Evolutionary conservation across 2,113 vertebrate species (phyloP), one percentile per base, ranked within the genome.

Genomic region (Triplophysa tibetana): DNA sequence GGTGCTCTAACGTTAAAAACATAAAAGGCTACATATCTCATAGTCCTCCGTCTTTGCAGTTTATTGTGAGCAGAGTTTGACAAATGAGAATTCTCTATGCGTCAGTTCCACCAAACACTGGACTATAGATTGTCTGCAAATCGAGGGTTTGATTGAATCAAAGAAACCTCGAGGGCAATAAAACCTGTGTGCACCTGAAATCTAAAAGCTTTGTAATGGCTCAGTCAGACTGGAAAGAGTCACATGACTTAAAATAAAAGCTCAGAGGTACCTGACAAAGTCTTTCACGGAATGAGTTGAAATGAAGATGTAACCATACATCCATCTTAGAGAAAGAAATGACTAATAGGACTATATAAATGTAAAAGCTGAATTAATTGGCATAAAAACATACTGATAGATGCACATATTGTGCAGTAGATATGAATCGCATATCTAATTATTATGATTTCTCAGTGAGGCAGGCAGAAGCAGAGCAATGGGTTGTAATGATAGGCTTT

Each of bases 171-270:
- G 48, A 29, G 43, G 58, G 24, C 21, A 45, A 75, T 10, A 48
- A 0, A 48, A 29, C 45, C 26, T 12, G 21, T 26, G 16, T 17
- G 52, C 8, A 43, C 54, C 70, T 73, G 54, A 43, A 41, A 1
- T 60, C 4, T 43, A 38, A 73, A 60, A 73, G 70, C 13, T 33
- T 26, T 75, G 41, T 48, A 63, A 75, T 75, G 73, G 23, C 60
- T 63, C 4, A 5, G 41, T 63, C n/a, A 58, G 17, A 61, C 16
- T 74, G 48, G 17, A 19, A 7, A n/a, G 48, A 60, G 54, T 73
- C 70, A 60, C 54, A 0, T 2, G 29, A 73, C 54, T 60, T 73
- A 41, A 21, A 43, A 41, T 41, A 60, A 14, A 29, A 72, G 52
- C 52, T 72, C 52, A 58, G 17, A 38, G 69, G 26, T 23, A 43